Base-by-base conservation (phyloP, 2,888 invertebrate genomes). In the Athalia cordata region DNA sequence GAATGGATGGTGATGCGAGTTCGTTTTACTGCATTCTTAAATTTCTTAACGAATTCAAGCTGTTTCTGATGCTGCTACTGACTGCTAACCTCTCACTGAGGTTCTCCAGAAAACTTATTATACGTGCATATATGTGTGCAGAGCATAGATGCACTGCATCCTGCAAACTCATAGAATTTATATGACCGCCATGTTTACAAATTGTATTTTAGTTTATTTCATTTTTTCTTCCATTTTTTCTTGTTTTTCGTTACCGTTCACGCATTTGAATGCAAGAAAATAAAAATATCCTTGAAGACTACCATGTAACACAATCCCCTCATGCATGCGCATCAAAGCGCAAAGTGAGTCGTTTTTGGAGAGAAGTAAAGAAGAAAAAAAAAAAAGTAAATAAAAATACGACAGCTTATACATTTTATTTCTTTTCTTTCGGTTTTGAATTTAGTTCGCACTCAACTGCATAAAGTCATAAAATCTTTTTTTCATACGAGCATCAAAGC, bases 1-100 rank as follows among this genome's bases (percentile, higher is more conserved):
- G 15, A 67, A 67, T 67, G 50, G 50, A 67, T 67, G 66, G 66
- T 50, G 67, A 67, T 49, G 67, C 50, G 67, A 67, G 67, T 67
- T 67, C 13, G 8, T 13, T 50, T 50, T 50, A 67, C 67, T 50
- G 50, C 67, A 67, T 67, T 67, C 67, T 67, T 49, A 67, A 67
- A 67, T 67, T 67, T 67, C 50, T 67, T 50, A 50, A 67, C 67
- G 67, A 15, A 67, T 67, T 9, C 67, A 67, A 67, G 67, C 50
- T 67, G 67, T 50, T 45, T 49, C 50, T 67, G 8, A 50, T 8
- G 13, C 13, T 13, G 45, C 64, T 13, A 4, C 9, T 8, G 15
- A 15, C 1, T 50, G 15, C 61, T n/a, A n/a, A n/a, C n/a, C n/a
- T 5, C 13, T 7, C 13, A 61, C 61, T n/a, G 6, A 61, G 6